These are phyloP conservation scores for Phytoseiulus persimilis DNA, from an alignment of 2,888 invertebrate genomes.

Conservation along the genomic window DNA sequence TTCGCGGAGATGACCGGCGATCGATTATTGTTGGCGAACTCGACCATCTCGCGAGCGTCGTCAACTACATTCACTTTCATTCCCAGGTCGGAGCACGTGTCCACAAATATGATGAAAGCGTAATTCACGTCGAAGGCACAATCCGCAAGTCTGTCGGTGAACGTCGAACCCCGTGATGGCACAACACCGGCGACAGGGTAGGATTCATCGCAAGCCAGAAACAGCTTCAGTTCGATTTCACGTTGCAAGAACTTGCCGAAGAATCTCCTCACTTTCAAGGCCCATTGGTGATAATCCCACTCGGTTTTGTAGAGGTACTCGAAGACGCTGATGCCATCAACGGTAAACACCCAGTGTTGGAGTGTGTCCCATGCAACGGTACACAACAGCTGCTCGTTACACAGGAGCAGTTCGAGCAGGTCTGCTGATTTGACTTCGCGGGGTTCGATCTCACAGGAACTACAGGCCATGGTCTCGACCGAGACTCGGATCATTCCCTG, in stretches of 20 bases:
- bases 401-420: constrained; percentile 15
- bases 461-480: constrained; percentile 36
- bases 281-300: constrained; percentile 30
- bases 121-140: constrained; percentile 34
- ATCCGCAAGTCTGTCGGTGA: constrained; percentile 15
- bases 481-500: constrained; percentile 25
- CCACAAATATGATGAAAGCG: constrained; percentile 33
- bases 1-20: constrained; percentile 28
- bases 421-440: constrained; percentile 20
- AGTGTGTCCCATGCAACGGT: constrained; percentile 35
- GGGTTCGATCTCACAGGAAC: constrained; percentile 28
- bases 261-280: constrained; percentile 9
- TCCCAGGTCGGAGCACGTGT: constrained; percentile 27
- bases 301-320: constrained; percentile 35
- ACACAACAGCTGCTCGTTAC: constrained; percentile 24
- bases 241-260: constrained; percentile 36
- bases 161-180: not conserved
- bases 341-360: constrained; percentile 34
- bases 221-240: constrained; percentile 24
- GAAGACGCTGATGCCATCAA: constrained; percentile 30
- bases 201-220: constrained; percentile 24
- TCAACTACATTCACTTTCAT: constrained; percentile 29
- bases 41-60: constrained; percentile 31
- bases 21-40: constrained; percentile 28
- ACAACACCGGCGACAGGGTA: constrained; percentile 36